Evolutionary conservation across 2,797 vertebrate species (phyloP).

Genomic region (Melanotaenia parkinsoni): DNA sequence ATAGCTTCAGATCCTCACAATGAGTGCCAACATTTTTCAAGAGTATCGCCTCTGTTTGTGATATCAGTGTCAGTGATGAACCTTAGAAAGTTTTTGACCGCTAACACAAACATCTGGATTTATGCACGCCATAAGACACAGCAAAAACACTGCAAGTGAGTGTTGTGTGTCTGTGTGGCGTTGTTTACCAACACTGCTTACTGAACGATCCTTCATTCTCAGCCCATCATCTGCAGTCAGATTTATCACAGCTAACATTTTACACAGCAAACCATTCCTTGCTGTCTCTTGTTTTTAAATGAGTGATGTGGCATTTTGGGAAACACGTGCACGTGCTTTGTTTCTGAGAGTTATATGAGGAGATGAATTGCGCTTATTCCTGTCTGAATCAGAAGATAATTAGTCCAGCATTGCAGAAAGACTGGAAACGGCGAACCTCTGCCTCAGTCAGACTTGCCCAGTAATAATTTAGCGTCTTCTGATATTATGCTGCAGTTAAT

Average conservation of each 20-base stretch:
- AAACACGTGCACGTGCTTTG: background rate
- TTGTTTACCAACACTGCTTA: slow-evolving; percentile 20
- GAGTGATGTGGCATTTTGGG: slow-evolving; percentile 30
- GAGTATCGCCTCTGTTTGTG: slow-evolving; percentile 39
- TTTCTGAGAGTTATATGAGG: background rate
- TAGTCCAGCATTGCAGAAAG: background rate
- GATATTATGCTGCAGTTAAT: background rate
- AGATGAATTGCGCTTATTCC: background rate
- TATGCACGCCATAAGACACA: background rate
- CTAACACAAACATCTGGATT: slow-evolving; percentile 1
- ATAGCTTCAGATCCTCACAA: slow-evolving; percentile 6
- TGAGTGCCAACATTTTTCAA: slow-evolving; percentile 32
- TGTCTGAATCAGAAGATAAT: background rate
- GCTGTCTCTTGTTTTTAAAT: slow-evolving; percentile 19
- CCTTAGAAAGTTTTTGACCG: slow-evolving; percentile 4
- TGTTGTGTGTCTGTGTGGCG: background rate
- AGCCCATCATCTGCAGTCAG: slow-evolving; percentile 45
- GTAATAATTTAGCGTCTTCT: background rate
- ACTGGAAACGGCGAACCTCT: background rate
- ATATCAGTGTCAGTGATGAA: slow-evolving; percentile 6
- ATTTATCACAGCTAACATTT: slow-evolving; percentile 17
- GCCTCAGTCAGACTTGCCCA: background rate
- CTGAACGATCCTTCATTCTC: slow-evolving; percentile 42
- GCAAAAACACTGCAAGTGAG: slow-evolving; percentile 12
- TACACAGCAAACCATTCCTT: background rate